These are phyloP conservation scores for Platyrinchus mystaceus DNA, from an alignment of 2,797 vertebrate species.

Conservation along the genomic window DNA sequence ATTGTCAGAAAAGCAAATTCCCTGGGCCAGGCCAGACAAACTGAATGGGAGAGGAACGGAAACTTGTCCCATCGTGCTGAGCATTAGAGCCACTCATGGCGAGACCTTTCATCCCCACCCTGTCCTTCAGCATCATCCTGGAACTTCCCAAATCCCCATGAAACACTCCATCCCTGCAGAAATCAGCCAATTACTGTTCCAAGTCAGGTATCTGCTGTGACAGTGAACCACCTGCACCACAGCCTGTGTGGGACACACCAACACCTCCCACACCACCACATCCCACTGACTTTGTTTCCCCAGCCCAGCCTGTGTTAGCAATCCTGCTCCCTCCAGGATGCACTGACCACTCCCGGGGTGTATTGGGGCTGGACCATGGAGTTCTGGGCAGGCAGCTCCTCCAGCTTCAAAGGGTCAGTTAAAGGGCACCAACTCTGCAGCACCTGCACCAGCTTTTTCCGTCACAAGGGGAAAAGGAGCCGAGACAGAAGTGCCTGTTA, in stretches of 20 bases:
- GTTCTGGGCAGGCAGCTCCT: neutral
- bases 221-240: neutral
- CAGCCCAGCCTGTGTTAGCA: neutral
- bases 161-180: rapidly evolving
- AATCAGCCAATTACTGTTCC: rapidly evolving
- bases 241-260: rapidly evolving
- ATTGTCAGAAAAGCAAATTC: neutral
- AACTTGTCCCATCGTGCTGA: rapidly evolving
- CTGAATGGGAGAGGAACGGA: neutral
- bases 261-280: neutral
- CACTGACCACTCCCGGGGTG: rapidly evolving
- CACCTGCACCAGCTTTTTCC: neutral
- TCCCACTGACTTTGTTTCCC: rapidly evolving
- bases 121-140: neutral
- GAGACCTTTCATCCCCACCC: neutral
- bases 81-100: rapidly evolving
- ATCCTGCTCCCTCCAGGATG: neutral
- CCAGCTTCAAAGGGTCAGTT: neutral
- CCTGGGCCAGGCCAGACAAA: rapidly evolving
- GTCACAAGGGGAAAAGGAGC: too few relatives aligned
- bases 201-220: rapidly evolving
- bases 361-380: rapidly evolving
- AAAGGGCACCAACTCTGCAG: neutral
- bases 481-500: neutral
- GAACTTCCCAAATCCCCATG: neutral